These are phyloP conservation scores for Chaetorhynchus papuensis DNA, from an alignment of 2,113 vertebrate species.

Conservation along the genomic window DNA sequence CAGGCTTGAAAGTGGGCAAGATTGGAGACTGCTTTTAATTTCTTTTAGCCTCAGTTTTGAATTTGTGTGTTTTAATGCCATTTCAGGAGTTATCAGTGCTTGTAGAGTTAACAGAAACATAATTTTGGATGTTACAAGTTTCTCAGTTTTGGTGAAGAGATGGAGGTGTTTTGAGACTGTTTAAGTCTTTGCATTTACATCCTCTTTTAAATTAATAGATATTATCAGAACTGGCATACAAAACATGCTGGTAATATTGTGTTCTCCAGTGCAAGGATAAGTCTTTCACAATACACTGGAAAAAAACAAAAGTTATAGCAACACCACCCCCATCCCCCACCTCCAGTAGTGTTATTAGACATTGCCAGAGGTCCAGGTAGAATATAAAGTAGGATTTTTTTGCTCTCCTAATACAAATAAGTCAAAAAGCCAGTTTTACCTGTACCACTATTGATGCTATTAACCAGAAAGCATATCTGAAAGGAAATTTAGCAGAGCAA, in stretches of 20 bases:
- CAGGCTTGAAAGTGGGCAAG: background rate
- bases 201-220: background rate
- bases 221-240: background rate
- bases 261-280: background rate
- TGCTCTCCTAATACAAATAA: background rate
- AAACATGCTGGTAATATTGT: background rate
- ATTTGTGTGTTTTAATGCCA: background rate
- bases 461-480: background rate
- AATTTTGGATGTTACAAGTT: background rate
- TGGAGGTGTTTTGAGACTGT: background rate
- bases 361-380: background rate
- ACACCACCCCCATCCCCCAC: background rate
- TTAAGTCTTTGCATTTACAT: background rate
- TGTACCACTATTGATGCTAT: background rate
- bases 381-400: background rate
- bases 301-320: background rate
- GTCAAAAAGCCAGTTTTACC: background rate
- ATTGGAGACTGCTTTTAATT: background rate
- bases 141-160: background rate
- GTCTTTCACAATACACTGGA: background rate
- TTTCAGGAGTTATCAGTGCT: background rate
- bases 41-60: background rate
- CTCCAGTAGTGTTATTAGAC: background rate
- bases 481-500: background rate
- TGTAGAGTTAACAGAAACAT: background rate